A percentile compares a stretch with the other conserved stretches of the same genome.
Conservation (phyloP, 2,113 vertebrate species). For the Athene noctua region DNA sequence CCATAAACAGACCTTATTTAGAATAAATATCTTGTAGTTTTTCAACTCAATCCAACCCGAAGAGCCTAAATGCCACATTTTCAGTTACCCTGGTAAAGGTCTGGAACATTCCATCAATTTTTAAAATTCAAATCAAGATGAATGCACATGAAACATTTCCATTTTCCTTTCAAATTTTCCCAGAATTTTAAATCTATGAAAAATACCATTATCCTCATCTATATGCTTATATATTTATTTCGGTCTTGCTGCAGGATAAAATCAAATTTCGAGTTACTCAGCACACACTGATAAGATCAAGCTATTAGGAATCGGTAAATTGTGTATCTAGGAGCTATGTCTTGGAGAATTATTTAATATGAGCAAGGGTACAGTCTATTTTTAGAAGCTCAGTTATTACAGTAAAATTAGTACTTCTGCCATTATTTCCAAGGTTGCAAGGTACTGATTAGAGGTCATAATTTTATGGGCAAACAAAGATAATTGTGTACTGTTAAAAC, state of each 20-base stretch:
- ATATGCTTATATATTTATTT: not conserved
- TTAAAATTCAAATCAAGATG: not conserved
- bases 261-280: not conserved
- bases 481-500: not conserved
- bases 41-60: not conserved
- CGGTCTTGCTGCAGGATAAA: not conserved
- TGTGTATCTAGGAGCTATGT: not conserved
- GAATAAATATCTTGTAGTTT: not conserved
- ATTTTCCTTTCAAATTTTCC: not conserved
- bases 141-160: not conserved
- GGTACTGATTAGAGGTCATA: not conserved
- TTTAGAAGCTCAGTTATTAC: not conserved
- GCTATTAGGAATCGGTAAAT: not conserved
- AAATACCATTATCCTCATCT: not conserved
- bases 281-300: not conserved
- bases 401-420: not conserved
- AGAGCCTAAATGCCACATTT: not conserved
- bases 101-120: not conserved
- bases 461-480: not conserved
- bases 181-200: not conserved
- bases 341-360: not conserved
- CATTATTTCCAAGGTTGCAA: not conserved
- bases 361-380: not conserved
- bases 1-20: not conserved
- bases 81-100: not conserved